Conservation (phyloP, 2,888 invertebrate genomes). For the Parascotia fuliginaria region DNA sequence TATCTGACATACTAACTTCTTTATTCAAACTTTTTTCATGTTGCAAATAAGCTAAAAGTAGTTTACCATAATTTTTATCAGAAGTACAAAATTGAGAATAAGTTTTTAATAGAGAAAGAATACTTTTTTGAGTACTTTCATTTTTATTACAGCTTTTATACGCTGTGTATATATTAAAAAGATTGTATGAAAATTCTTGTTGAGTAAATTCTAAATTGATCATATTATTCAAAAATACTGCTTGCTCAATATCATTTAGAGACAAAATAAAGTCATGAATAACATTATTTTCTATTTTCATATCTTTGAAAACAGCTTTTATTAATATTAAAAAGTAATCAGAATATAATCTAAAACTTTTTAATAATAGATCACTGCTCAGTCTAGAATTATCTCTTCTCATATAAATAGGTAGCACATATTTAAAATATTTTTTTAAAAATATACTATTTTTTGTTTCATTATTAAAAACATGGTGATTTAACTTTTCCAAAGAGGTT, state of each 20-base stretch:
- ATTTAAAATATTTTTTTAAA: slow-evolving; percentile 41
- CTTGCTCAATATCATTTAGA: slow-evolving; percentile 38
- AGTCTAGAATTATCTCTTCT: slow-evolving; percentile 52
- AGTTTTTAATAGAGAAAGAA: slow-evolving; percentile 47
- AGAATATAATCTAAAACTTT: slow-evolving; percentile 45
- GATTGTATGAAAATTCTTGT: slow-evolving; percentile 54
- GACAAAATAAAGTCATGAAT: slow-evolving; percentile 57
- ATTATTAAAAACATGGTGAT: slow-evolving; percentile 47
- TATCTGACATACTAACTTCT: slow-evolving; percentile 11
- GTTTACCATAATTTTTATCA: slow-evolving; percentile 63
- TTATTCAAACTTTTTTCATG: slow-evolving; percentile 40
- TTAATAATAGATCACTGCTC: slow-evolving; percentile 58
- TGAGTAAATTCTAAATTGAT: slow-evolving; percentile 43
- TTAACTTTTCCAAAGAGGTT: slow-evolving; percentile 52
- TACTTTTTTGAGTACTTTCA: slow-evolving; percentile 50
- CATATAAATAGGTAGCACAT: slow-evolving; percentile 54
- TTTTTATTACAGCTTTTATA: slow-evolving; percentile 62
- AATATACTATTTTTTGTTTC: slow-evolving; percentile 37
- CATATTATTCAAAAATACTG: slow-evolving; percentile 48
- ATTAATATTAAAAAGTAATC: slow-evolving; percentile 49
- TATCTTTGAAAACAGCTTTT: slow-evolving; percentile 51
- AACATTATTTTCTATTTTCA: slow-evolving; percentile 48
- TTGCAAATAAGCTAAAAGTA: slow-evolving; percentile 62
- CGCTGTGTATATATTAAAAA: slow-evolving; percentile 54
- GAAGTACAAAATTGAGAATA: slow-evolving; percentile 38